These are phyloP conservation scores for Bimastos eiseni DNA, from an alignment of 2,888 invertebrate species.

Conservation along the genomic window DNA sequence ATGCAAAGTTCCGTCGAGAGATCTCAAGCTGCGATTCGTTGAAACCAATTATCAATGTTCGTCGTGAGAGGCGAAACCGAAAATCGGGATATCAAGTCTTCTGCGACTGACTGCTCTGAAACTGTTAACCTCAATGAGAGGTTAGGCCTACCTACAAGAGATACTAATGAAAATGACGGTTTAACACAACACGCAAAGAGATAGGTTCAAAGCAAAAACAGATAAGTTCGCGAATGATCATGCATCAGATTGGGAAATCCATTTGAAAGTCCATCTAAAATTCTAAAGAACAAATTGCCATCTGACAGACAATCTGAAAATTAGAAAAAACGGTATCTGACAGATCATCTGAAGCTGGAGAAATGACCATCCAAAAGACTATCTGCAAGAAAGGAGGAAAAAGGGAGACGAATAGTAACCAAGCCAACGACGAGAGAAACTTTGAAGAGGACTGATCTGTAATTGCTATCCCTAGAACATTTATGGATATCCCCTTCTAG, in stretches of 20 bases:
- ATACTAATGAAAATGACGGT: neutral
- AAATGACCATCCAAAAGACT: too few relatives aligned
- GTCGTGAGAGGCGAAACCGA: neutral
- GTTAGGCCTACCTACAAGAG: neutral
- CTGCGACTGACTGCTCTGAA: neutral
- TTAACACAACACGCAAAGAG: neutral
- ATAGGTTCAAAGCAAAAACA: neutral
- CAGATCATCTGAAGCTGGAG: too few relatives aligned
- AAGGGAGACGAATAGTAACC: too few relatives aligned
- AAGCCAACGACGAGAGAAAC: too few relatives aligned
- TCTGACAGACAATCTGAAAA: too few relatives aligned
- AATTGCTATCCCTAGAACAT: too few relatives aligned
- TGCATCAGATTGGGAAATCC: neutral
- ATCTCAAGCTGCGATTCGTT: neutral
- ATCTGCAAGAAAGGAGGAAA: too few relatives aligned
- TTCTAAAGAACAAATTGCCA: too few relatives aligned
- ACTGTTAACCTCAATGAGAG: neutral
- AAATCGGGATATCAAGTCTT: neutral
- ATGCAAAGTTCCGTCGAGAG: neutral
- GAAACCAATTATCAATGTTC: neutral
- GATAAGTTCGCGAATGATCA: neutral
- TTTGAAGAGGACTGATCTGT: too few relatives aligned
- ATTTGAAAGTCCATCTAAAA: neutral
- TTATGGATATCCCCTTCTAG: too few relatives aligned
- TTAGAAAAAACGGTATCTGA: too few relatives aligned